Conservation (phyloP, 2,113 vertebrate genomes). For the Aegithalos caudatus region DNA sequence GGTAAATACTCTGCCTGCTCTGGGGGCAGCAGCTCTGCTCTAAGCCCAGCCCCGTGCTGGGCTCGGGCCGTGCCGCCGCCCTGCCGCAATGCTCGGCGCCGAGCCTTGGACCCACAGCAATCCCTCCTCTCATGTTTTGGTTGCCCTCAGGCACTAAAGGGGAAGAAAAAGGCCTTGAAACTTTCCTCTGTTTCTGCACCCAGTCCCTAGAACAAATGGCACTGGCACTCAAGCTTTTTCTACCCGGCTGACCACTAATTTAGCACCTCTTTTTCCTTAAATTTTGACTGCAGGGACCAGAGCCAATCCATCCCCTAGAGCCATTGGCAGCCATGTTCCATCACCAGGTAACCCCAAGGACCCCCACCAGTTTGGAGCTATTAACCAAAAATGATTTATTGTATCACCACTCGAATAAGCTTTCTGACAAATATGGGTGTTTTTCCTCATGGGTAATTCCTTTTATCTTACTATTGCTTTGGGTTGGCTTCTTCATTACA, state of each 20-base stretch:
- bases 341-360: not conserved
- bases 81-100: rapidly evolving
- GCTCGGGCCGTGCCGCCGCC: rapidly evolving
- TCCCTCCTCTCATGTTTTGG: not conserved
- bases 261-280: not conserved
- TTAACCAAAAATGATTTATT: conserved; percentile 43
- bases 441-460: conserved; percentile 31
- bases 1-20: rapidly evolving
- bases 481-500: not conserved
- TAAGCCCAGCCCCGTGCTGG: not conserved
- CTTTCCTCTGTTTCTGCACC: not conserved
- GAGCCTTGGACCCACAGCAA: rapidly evolving
- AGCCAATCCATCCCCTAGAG: not conserved
- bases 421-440: conserved; percentile 19
- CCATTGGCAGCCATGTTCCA: rapidly evolving
- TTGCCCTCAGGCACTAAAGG: not conserved
- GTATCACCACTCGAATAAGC: conserved; percentile 24
- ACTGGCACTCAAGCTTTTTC: not conserved
- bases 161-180: not conserved
- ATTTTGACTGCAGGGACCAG: not conserved
- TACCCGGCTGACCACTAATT: not conserved
- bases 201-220: not conserved
- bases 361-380: not conserved
- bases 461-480: conserved; percentile 37
- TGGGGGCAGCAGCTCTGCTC: not conserved